Evolutionary conservation across 2,113 vertebrate genomes (phyloP).

Genomic region (Lepus americanus): DNA sequence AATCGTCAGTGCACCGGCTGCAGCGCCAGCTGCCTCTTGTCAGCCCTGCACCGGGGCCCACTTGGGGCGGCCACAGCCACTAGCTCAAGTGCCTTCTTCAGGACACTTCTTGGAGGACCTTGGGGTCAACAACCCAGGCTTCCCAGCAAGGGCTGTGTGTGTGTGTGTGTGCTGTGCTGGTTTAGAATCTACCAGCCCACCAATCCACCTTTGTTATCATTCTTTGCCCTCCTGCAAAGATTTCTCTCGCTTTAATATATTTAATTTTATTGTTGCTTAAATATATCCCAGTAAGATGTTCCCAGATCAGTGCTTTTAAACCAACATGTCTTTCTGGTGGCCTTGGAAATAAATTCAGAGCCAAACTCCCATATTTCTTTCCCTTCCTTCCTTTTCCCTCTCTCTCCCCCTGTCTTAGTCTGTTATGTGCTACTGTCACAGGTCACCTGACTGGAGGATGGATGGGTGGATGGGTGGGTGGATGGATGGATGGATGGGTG

Average conservation of each 20-base stretch:
- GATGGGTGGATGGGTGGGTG: too few relatives aligned
- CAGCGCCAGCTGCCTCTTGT: neutral
- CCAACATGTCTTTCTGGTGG: neutral
- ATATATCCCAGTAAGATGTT: neutral
- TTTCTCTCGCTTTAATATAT: neutral
- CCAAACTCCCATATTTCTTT: neutral
- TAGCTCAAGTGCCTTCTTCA: slow-evolving; percentile 68
- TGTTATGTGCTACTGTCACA: neutral
- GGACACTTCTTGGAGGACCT: neutral
- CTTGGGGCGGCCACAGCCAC: neutral
- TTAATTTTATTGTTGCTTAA: neutral
- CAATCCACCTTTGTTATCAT: neutral
- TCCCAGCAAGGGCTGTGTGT: neutral
- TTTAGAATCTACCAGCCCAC: neutral
- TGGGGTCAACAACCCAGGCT: slow-evolving; percentile 39
- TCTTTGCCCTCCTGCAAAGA: neutral
- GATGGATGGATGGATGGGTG: neutral
- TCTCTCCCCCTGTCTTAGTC: neutral
- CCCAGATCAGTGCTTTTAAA: neutral
- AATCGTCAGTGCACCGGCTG: rapidly evolving
- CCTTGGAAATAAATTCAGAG: slow-evolving; percentile 26
- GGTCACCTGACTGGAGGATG: rapidly evolving
- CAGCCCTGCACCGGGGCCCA: neutral
- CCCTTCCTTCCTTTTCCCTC: neutral
- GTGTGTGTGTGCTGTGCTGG: neutral